Evolutionary conservation across 1,140 invertebrate genomes (phyloP).

Genomic region (Pectinophora gossypiella): DNA sequence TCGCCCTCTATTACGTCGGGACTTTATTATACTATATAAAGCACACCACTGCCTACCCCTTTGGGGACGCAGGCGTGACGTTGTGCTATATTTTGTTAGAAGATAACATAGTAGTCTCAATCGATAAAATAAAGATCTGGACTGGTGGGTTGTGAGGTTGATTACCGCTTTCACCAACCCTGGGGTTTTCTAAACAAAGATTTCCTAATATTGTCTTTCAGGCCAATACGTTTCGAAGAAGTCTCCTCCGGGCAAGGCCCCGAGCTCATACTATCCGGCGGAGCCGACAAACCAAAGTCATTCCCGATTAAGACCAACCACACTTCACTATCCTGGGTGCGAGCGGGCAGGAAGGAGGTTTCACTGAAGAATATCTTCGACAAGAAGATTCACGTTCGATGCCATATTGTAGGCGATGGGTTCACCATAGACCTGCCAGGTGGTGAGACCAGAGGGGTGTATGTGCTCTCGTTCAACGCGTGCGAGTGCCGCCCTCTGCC

Average conservation of each 20-base stretch:
- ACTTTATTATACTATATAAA: no score
- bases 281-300: slow-evolving; percentile 34
- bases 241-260: slow-evolving; percentile 28
- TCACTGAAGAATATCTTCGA: slow-evolving; percentile 51
- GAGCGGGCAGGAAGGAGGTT: slow-evolving; percentile 48
- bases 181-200: no score
- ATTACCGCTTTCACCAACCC: no score
- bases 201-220: slow-evolving; percentile 15
- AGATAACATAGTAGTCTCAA: no score
- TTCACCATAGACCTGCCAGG: slow-evolving; percentile 49
- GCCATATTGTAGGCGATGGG: slow-evolving; percentile 52
- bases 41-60: no score
- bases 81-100: no score
- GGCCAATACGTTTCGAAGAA: slow-evolving; percentile 50
- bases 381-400: slow-evolving; percentile 50
- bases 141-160: no score
- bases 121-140: no score
- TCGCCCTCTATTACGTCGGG: no score
- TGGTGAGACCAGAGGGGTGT: slow-evolving; percentile 36
- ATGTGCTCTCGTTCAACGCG: slow-evolving; percentile 41
- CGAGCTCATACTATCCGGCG: slow-evolving; percentile 36
- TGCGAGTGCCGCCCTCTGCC: slow-evolving; percentile 44
- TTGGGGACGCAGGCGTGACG: no score
- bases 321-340: slow-evolving; percentile 47
- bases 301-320: slow-evolving; percentile 63